phyloP scores from a whole-genome alignment of 2,113 vertebrate genomes.

The Cephalopterus ornatus region DNA sequence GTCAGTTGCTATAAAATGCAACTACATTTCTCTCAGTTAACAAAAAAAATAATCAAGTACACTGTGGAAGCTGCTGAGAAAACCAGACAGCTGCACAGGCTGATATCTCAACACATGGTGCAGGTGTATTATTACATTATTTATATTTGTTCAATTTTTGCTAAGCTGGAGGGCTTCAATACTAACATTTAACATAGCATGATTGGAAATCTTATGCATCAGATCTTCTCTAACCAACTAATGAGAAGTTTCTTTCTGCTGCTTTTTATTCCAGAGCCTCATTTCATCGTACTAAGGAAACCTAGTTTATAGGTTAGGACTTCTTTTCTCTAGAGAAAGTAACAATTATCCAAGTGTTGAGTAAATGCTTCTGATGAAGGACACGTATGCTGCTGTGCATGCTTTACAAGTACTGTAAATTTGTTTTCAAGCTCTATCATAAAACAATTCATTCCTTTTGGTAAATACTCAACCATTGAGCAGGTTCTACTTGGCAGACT shows the following conservation, averaged over 20 bases:
- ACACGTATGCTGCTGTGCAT: not conserved
- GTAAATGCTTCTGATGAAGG: not conserved
- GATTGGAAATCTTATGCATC: not conserved
- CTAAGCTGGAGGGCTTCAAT: not conserved
- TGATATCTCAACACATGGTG: not conserved
- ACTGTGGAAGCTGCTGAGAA: not conserved
- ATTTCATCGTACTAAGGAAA: not conserved
- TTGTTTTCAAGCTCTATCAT: not conserved
- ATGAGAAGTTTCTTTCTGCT: not conserved
- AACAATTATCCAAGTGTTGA: not conserved
- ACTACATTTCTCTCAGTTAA: not conserved
- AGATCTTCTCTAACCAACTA: not conserved
- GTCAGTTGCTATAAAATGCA: not conserved
- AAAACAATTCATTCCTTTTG: not conserved
- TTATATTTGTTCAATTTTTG: not conserved
- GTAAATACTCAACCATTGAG: not conserved
- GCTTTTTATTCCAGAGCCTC: not conserved
- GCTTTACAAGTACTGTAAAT: not conserved
- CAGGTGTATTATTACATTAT: not conserved
- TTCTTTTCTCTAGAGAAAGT: not conserved
- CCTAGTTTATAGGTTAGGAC: not conserved
- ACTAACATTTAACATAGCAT: not conserved
- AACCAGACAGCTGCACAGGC: not conserved
- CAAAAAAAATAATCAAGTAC: not conserved
- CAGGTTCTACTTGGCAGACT: not conserved